Conservation (phyloP, 2,113 vertebrate genomes). For the Balaenoptera acutorostrata region DNA sequence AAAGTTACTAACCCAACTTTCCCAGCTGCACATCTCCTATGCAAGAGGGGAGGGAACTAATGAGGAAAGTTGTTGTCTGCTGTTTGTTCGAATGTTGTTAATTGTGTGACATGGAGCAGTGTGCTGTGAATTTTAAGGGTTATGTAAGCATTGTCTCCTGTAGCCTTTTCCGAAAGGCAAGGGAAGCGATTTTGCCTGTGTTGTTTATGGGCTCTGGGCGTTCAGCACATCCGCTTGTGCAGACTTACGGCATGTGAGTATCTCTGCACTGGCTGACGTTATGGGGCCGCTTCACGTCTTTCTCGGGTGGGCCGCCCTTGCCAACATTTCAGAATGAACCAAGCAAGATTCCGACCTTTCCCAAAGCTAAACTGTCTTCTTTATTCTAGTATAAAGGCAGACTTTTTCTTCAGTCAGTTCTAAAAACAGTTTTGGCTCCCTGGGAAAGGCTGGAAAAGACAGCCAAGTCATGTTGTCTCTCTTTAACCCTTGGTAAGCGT, state of each 20-base stretch:
- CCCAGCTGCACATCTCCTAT: background rate
- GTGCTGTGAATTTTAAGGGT: background rate
- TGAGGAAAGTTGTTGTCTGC: background rate
- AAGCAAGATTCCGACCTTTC: background rate
- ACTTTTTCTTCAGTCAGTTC: background rate
- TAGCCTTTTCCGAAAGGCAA: background rate
- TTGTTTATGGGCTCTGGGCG: constrained; percentile 23
- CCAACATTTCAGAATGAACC: background rate
- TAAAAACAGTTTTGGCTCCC: background rate
- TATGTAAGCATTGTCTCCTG: background rate
- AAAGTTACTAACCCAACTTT: constrained; percentile 56
- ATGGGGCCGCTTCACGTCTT: background rate
- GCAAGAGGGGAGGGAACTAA: background rate
- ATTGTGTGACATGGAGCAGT: background rate
- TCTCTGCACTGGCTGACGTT: background rate
- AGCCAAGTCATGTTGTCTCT: background rate
- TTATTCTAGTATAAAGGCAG: background rate
- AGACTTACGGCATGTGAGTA: background rate
- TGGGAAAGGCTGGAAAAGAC: background rate
- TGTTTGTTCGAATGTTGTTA: background rate
- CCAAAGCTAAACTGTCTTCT: background rate
- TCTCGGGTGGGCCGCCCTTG: background rate
- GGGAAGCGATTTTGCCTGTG: constrained; percentile 25
- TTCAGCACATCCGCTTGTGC: constrained; percentile 32
- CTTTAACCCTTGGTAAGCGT: background rate